Percentiles rank a stretch among this genome's conserved stretches.
Evolutionary conservation across 2,888 invertebrate species (phyloP).

Genomic region (Bombylius discolor): DNA sequence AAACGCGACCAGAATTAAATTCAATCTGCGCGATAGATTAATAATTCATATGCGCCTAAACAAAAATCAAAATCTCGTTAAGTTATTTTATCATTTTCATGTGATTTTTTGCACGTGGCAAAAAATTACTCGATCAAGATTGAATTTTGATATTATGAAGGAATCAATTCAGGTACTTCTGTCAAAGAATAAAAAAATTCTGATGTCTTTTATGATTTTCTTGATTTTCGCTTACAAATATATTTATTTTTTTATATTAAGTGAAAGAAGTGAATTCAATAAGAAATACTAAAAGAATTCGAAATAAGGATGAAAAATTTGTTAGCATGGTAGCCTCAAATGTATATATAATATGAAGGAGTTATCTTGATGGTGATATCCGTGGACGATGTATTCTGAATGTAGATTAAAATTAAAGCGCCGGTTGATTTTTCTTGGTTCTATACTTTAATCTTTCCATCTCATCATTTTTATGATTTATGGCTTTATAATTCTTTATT

Average conservation of each 20-base stretch:
- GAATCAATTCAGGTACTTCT: no score
- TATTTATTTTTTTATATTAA: no score
- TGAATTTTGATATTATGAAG: neutral
- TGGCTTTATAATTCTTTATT: slow-evolving; percentile 4
- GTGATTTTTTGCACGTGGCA: slow-evolving; percentile 1
- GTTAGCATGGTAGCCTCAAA: no score
- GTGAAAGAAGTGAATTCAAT: no score
- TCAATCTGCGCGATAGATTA: slow-evolving; percentile 3
- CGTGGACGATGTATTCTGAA: neutral
- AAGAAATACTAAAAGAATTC: no score
- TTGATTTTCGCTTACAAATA: no score
- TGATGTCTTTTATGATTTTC: no score
- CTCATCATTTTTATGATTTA: slow-evolving; percentile 9
- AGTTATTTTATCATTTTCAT: slow-evolving; percentile 8
- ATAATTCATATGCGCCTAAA: slow-evolving; percentile 5
- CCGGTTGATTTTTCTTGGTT: slow-evolving; percentile 2
- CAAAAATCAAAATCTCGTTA: slow-evolving; percentile 5
- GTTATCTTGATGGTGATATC: slow-evolving; percentile 4
- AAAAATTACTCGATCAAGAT: slow-evolving; percentile 4
- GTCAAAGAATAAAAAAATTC: no score
- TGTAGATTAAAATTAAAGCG: slow-evolving; percentile 3
- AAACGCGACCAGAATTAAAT: slow-evolving; percentile 1
- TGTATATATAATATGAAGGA: no score
- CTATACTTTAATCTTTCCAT: slow-evolving; percentile 3
- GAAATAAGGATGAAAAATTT: no score